Conservation (phyloP, 2,113 vertebrate genomes). For the Pangasianodon hypophthalmus region DNA sequence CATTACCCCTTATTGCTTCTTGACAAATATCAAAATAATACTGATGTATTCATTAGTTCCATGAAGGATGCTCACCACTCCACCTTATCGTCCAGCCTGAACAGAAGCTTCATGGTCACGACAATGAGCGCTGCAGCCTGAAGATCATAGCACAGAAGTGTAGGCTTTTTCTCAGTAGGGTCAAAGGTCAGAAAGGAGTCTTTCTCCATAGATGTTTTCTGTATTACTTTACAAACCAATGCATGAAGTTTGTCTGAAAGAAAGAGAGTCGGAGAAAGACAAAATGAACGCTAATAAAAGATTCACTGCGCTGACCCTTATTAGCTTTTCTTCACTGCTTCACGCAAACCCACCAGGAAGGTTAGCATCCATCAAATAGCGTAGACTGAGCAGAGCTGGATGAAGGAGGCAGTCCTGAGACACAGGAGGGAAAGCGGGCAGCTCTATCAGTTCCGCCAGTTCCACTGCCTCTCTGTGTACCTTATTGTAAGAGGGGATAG, state of each 20-base stretch:
- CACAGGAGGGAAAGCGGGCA: conserved; percentile 86
- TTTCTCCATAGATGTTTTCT: conserved; percentile 69
- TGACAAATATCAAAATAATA: not conserved
- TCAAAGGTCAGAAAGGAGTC: conserved; percentile 72
- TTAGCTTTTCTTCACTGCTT: not conserved
- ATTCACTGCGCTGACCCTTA: not conserved
- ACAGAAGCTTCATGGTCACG: conserved; percentile 85
- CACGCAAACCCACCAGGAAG: conserved; percentile 79
- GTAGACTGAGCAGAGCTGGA: conserved; percentile 82
- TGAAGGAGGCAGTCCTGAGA: conserved; percentile 81
- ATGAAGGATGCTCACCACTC: conserved; percentile 80
- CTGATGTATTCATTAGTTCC: not conserved
- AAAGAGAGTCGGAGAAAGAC: not conserved
- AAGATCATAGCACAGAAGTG: conserved; percentile 80
- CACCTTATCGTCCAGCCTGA: conserved; percentile 81
- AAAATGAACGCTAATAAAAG: not conserved
- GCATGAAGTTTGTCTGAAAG: conserved; percentile 79
- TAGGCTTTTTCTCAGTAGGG: conserved; percentile 50
- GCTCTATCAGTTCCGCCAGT: conserved; percentile 75
- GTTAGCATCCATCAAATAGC: conserved; percentile 87
- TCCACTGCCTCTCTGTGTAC: conserved; percentile 73
- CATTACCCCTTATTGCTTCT: not conserved
- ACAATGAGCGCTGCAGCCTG: conserved; percentile 82
- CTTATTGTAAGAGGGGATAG: conserved; percentile 74
- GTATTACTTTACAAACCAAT: conserved; percentile 78